Percentiles rank a stretch among this genome's conserved stretches.
Evolutionary conservation across 2,797 vertebrate genomes (phyloP).

Genomic region (Lutjanus campechanus): DNA sequence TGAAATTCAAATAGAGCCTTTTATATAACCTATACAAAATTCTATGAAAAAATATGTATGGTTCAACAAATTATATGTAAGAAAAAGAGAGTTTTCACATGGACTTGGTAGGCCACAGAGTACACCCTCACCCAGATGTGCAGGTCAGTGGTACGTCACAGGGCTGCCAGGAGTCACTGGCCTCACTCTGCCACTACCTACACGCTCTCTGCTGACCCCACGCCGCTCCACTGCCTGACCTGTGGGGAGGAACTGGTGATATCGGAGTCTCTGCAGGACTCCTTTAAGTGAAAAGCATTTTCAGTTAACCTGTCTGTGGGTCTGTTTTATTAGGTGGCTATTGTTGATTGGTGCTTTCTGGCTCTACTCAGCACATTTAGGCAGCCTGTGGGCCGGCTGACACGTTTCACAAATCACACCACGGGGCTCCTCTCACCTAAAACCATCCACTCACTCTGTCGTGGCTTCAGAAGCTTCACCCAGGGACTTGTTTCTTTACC

Average conservation of each 20-base stretch:
- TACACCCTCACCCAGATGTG: constrained; percentile 26
- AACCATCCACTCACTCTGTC: constrained; percentile 49
- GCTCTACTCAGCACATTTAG: constrained; percentile 60
- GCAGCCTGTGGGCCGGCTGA: constrained; percentile 52
- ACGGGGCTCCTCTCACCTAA: constrained; percentile 48
- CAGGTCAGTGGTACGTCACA: constrained; percentile 36
- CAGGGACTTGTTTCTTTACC: constrained; percentile 59
- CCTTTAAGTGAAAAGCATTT: constrained; percentile 43
- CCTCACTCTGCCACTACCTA: constrained; percentile 50
- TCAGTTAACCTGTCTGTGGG: constrained; percentile 48
- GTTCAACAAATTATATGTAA: constrained; percentile 71
- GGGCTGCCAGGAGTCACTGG: constrained; percentile 45
- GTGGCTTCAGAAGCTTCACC: constrained; percentile 67
- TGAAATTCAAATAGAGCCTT: constrained; percentile 77
- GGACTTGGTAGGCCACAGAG: constrained; percentile 45
- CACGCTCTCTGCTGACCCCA: constrained; percentile 26
- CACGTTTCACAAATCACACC: constrained; percentile 40
- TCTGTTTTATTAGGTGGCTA: constrained; percentile 60
- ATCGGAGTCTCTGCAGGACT: constrained; percentile 35
- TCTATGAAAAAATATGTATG: constrained; percentile 73
- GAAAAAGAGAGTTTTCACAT: constrained; percentile 44
- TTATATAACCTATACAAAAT: constrained; percentile 80
- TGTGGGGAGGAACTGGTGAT: background rate
- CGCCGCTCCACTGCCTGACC: constrained; percentile 46
- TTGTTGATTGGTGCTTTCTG: constrained; percentile 72